Percentiles rank a stretch among this genome's conserved stretches.
phyloP scores from a whole-genome alignment of 2,797 vertebrate species.

The Argyrosomus regius region DNA sequence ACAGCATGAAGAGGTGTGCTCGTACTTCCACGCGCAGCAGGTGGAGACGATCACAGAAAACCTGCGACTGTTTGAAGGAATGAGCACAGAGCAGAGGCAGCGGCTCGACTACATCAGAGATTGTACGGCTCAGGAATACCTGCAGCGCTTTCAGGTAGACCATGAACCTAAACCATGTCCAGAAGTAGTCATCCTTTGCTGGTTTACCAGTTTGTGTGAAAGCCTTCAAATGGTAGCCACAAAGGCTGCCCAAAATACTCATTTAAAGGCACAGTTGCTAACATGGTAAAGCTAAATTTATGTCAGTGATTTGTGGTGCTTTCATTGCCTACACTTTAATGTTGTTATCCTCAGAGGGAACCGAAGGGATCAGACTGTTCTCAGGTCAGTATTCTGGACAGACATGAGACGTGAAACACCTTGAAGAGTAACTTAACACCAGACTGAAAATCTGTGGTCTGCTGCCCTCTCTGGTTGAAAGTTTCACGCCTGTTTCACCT shows the following conservation, averaged over 20 bases:
- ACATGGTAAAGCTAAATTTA: not conserved
- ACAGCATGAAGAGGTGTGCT: conserved; percentile 90
- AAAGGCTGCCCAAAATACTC: not conserved
- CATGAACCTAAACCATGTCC: no score
- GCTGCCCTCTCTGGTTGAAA: no score
- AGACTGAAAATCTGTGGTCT: no score
- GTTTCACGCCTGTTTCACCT: no score
- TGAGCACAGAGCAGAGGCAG: conserved; percentile 80
- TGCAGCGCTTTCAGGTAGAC: conserved; percentile 85
- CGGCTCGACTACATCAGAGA: conserved; percentile 88
- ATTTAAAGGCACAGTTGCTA: not conserved
- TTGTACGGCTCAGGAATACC: conserved; percentile 87
- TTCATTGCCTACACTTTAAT: not conserved
- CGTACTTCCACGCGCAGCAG: conserved; percentile 90
- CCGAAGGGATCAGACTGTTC: not conserved
- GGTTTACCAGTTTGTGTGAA: no score
- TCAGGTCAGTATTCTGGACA: not conserved
- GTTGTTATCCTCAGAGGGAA: not conserved
- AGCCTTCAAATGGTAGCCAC: not conserved
- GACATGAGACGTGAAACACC: not conserved
- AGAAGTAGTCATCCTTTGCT: no score
- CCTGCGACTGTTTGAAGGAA: conserved; percentile 87
- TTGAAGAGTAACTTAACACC: not conserved
- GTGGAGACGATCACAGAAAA: conserved; percentile 93
- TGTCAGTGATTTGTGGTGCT: not conserved